Percentiles rank a stretch among this genome's conserved stretches.
Evolutionary conservation across 1,140 invertebrate genomes (phyloP).

Genomic region (Muscidifurax raptorellus): DNA sequence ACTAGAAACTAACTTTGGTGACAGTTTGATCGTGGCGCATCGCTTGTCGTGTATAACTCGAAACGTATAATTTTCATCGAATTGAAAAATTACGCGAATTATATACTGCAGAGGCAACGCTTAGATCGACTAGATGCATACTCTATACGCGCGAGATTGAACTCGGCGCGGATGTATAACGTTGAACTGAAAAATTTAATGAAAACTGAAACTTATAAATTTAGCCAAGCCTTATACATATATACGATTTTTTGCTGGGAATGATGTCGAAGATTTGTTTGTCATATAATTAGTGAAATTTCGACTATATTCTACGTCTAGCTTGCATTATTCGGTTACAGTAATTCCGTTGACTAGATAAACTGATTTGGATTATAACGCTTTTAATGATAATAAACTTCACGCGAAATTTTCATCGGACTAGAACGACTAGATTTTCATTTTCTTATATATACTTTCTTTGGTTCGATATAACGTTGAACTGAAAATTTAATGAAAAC

Average conservation of each 20-base stretch:
- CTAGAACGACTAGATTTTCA: background rate
- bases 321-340: too few species aligned
- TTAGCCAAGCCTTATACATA: background rate
- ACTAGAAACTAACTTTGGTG: slow-evolving; percentile 24
- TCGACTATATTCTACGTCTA: too few species aligned
- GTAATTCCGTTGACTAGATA: background rate
- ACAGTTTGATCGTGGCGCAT: background rate
- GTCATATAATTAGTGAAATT: too few species aligned
- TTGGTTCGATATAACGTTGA: slow-evolving; percentile 59
- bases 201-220: slow-evolving; percentile 54
- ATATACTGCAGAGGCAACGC: slow-evolving; percentile 46
- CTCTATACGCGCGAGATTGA: slow-evolving; percentile 60
- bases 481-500: slow-evolving; percentile 62
- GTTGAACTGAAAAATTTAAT: slow-evolving; percentile 61
- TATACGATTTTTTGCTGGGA: background rate
- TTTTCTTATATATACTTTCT: background rate
- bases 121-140: slow-evolving; percentile 68
- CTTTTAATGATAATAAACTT: background rate
- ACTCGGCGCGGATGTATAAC: slow-evolving; percentile 66
- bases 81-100: slow-evolving; percentile 12
- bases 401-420: background rate
- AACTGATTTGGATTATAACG: background rate
- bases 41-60: background rate
- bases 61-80: background rate
- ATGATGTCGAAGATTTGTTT: too few species aligned